Evolutionary conservation across 2,113 vertebrate species (phyloP).

Genomic region (Bettongia penicillata): DNA sequence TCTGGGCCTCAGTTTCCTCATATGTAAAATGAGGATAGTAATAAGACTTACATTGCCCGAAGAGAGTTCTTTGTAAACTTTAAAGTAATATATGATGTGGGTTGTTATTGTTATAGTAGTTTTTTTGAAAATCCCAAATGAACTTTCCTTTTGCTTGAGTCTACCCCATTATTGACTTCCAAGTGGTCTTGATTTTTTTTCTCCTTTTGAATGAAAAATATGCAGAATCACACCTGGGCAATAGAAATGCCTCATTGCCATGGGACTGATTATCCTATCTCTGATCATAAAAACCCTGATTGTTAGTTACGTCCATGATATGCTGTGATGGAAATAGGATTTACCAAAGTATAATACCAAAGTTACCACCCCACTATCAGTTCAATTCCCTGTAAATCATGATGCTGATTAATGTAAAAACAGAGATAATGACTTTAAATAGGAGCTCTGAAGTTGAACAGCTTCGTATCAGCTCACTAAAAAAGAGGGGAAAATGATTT

Average conservation of each 20-base stretch:
- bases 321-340: conserved; percentile 31
- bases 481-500: conserved; percentile 14
- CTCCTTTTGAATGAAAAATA: conserved; percentile 42
- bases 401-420: conserved; percentile 13
- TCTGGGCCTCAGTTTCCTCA: background rate
- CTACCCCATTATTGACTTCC: background rate
- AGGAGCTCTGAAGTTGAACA: conserved; percentile 16
- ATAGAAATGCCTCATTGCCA: background rate
- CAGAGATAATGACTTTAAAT: conserved; percentile 34
- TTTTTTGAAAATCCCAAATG: background rate
- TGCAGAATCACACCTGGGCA: background rate
- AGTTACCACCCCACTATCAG: background rate
- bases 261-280: conserved; percentile 4
- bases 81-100: background rate
- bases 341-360: conserved; percentile 39
- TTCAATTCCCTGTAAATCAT: background rate
- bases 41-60: background rate
- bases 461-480: background rate
- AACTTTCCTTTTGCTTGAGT: background rate
- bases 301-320: conserved; percentile 25
- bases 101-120: background rate
- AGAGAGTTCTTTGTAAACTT: background rate
- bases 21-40: background rate
- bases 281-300: background rate
- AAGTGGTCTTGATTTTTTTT: background rate